These are phyloP conservation scores for Hoplodrina blanda DNA, from an alignment of 2,888 invertebrate species.

Conservation along the genomic window DNA sequence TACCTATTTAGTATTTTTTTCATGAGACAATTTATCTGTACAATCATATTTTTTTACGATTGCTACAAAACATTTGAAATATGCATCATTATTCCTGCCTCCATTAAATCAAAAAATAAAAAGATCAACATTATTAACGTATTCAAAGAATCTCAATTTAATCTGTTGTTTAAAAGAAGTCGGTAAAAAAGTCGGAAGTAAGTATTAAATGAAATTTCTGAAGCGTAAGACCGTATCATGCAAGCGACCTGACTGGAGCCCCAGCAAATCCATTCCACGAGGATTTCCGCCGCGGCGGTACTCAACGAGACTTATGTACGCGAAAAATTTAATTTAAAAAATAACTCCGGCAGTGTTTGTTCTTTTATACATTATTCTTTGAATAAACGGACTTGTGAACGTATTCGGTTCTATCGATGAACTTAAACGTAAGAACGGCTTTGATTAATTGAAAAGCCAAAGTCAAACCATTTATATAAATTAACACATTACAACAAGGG, in stretches of 20 bases:
- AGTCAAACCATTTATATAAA: no score
- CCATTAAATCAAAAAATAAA: not conserved
- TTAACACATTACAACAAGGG: no score
- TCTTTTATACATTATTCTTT: conserved; percentile 22
- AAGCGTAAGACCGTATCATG: conserved; percentile 58
- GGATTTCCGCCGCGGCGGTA: conserved; percentile 66
- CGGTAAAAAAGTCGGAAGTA: conserved; percentile 42
- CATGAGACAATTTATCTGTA: no score
- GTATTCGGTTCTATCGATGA: conserved; percentile 6
- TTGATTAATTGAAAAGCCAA: no score
- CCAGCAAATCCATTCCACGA: conserved; percentile 66
- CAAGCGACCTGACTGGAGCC: conserved; percentile 52
- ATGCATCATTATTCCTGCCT: not conserved
- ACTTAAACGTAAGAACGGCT: not conserved
- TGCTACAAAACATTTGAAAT: not conserved
- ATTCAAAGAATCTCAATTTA: conserved; percentile 38
- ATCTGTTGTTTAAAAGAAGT: conserved; percentile 29
- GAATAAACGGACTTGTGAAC: conserved; percentile 21
- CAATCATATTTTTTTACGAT: no score
- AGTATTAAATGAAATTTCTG: conserved; percentile 70
- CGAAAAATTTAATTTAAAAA: conserved; percentile 80
- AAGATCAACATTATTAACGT: not conserved
- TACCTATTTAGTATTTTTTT: no score
- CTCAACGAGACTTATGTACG: conserved; percentile 70
- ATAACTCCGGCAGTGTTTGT: conserved; percentile 66